A percentile compares a stretch with the other conserved stretches of the same genome.
Evolutionary conservation across 2,797 vertebrate genomes (phyloP).

Genomic region (Mionectes olivaceus): DNA sequence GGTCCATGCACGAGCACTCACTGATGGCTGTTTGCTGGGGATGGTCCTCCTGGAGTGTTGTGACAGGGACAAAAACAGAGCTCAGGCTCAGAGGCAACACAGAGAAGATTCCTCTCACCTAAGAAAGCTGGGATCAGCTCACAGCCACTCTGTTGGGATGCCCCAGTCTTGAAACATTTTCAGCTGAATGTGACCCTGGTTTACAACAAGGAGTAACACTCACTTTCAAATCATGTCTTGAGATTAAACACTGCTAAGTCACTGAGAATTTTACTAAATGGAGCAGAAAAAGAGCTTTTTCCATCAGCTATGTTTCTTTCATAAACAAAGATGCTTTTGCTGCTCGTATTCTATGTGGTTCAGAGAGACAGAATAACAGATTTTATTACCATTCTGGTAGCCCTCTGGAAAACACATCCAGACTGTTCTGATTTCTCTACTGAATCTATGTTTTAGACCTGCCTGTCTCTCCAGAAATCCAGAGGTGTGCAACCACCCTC

Average conservation of each 20-base stretch:
- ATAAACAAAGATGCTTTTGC: background rate
- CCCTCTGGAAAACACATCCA: background rate
- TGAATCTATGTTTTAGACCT: background rate
- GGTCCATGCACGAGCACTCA: background rate
- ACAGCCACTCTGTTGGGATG: background rate
- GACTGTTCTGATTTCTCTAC: background rate
- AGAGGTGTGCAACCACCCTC: background rate
- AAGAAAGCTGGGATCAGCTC: background rate
- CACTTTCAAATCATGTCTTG: background rate
- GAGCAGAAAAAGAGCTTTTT: background rate
- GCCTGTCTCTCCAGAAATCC: background rate
- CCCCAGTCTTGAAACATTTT: background rate
- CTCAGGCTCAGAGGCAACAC: background rate
- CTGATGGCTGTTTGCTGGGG: background rate
- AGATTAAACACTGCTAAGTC: background rate
- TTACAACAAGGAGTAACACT: background rate
- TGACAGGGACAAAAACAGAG: background rate
- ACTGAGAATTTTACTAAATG: background rate
- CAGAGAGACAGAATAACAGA: accelerated
- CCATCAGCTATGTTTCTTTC: background rate
- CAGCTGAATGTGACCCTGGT: background rate
- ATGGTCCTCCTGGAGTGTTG: background rate
- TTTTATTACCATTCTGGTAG: background rate
- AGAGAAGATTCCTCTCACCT: background rate
- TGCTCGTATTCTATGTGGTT: background rate